Conservation (phyloP, 2,797 vertebrate genomes). For the Falco novaeseelandiae region DNA sequence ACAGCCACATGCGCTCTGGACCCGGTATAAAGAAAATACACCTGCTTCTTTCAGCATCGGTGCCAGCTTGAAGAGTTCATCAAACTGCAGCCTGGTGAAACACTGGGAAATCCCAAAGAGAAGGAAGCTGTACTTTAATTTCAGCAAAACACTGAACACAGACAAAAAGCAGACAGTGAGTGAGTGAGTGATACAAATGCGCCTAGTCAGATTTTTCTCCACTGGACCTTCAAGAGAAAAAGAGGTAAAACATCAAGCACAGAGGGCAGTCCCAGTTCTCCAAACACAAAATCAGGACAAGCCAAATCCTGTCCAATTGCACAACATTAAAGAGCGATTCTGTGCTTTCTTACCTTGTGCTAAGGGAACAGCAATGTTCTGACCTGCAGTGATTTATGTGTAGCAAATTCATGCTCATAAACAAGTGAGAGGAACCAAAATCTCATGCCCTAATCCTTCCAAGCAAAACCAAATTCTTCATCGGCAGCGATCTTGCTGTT, state of each 20-base stretch:
- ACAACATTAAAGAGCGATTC: conserved; percentile 66
- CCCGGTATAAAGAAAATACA: neutral
- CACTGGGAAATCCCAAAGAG: conserved; percentile 10
- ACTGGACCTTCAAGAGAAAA: conserved; percentile 43
- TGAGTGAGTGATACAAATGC: neutral
- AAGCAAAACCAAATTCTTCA: conserved; percentile 30
- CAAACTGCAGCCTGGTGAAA: neutral
- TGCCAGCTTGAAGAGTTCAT: neutral
- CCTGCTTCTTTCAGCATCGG: neutral
- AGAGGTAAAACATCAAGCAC: conserved; percentile 49
- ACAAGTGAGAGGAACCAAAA: conserved; percentile 55
- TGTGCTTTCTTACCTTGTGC: conserved; percentile 43
- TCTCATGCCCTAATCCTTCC: conserved; percentile 5
- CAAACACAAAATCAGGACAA: conserved; percentile 54
- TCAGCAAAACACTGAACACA: neutral
- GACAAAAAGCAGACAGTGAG: neutral
- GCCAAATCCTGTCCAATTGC: conserved; percentile 70
- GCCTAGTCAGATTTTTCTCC: neutral
- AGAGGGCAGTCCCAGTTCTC: conserved; percentile 60
- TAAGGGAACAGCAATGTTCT: conserved; percentile 58
- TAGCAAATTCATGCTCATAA: conserved; percentile 44
- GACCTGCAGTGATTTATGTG: conserved; percentile 66
- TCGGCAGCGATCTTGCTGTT: neutral
- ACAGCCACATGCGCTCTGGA: neutral
- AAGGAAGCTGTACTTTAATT: conserved; percentile 25